A percentile compares a stretch with the other conserved stretches of the same genome.
Conservation (phyloP, 2,113 vertebrate species). For the Pimephales promelas region DNA sequence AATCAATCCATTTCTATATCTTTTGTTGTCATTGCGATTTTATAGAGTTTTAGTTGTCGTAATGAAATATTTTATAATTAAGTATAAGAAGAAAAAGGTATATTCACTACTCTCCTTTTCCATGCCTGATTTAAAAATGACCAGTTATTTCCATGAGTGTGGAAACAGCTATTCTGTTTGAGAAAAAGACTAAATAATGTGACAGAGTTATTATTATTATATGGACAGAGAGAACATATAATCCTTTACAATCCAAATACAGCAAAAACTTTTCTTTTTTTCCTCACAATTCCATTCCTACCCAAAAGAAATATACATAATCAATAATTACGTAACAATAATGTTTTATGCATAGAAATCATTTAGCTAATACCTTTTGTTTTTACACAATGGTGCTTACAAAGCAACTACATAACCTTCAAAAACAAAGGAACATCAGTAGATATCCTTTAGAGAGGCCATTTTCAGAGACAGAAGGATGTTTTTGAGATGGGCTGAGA, state of each 20-base stretch:
- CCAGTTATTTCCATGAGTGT: neutral
- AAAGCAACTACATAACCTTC: neutral
- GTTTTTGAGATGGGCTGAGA: conserved; percentile 50
- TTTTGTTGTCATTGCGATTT: neutral
- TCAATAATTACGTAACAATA: conserved; percentile 22
- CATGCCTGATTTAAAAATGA: neutral
- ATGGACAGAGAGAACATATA: neutral
- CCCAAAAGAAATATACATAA: neutral
- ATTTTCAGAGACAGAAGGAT: conserved; percentile 24
- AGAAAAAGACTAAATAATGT: neutral
- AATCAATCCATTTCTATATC: neutral
- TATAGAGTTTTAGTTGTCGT: neutral
- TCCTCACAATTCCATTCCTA: neutral
- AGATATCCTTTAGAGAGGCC: conserved; percentile 19
- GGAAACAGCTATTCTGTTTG: neutral
- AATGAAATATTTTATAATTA: neutral
- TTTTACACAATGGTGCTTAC: neutral
- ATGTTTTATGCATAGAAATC: neutral
- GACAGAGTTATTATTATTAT: neutral
- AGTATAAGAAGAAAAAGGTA: neutral
- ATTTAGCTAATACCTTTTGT: neutral
- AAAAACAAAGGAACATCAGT: conserved; percentile 23
- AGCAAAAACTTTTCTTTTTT: neutral
- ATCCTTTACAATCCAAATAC: neutral
- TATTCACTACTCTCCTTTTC: neutral